Evolutionary conservation across 2,888 invertebrate genomes (phyloP).

Genomic region (Panzeria rudis): DNA sequence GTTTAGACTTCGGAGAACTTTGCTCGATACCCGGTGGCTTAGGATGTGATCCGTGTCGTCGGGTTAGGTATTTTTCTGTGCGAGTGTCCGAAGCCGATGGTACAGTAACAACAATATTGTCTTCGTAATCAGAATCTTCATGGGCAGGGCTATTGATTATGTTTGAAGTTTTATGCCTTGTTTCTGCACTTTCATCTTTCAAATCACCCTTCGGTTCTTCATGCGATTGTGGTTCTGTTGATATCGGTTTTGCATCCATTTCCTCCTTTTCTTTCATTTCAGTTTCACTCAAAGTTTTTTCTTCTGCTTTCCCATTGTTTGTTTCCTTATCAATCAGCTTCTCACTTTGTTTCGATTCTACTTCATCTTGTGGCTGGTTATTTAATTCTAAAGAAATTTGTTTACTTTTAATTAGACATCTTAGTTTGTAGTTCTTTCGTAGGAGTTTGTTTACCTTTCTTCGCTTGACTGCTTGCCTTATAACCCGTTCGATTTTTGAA

Average conservation of each 20-base stretch:
- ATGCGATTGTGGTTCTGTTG: neutral
- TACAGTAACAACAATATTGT: slow-evolving; percentile 86
- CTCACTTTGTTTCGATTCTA: slow-evolving; percentile 38
- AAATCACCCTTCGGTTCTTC: slow-evolving; percentile 3
- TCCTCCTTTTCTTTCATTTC: slow-evolving; percentile 47
- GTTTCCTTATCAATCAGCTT: slow-evolving; percentile 25
- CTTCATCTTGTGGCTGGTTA: slow-evolving; percentile 16
- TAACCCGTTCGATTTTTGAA: slow-evolving; percentile 97
- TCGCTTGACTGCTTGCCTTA: slow-evolving; percentile 82
- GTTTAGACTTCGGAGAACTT: slow-evolving; percentile 71
- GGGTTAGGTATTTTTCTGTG: slow-evolving; percentile 74
- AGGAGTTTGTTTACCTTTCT: slow-evolving; percentile 75
- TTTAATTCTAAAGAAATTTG: slow-evolving; percentile 29
- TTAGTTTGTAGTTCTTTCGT: neutral
- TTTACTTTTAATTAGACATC: neutral
- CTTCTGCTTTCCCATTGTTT: slow-evolving; percentile 18
- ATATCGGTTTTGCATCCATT: neutral
- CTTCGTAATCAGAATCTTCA: slow-evolving; percentile 85
- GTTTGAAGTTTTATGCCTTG: slow-evolving; percentile 42
- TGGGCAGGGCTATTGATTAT: slow-evolving; percentile 77
- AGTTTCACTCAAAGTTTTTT: slow-evolving; percentile 33
- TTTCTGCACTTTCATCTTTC: slow-evolving; percentile 47
- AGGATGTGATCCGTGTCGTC: slow-evolving; percentile 75
- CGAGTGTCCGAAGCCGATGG: slow-evolving; percentile 82
- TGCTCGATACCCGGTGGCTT: slow-evolving; percentile 84